Base-by-base conservation (phyloP, 2,797 vertebrate genomes). In the Cetoscarus ocellatus region DNA sequence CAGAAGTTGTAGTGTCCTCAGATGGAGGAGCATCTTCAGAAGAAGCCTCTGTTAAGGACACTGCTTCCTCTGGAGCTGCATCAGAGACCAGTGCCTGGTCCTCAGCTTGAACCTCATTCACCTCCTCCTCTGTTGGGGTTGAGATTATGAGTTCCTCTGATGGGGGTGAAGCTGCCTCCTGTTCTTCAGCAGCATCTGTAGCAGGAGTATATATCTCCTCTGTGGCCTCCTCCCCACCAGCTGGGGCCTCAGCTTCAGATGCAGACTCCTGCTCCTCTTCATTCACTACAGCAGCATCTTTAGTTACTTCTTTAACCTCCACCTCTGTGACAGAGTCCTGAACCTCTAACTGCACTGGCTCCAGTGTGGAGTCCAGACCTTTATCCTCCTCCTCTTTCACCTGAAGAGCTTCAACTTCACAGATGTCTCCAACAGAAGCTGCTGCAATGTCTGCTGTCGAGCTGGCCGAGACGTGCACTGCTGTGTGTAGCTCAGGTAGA, bases 371-470 rank as follows among this genome's bases (percentile, higher is more conserved):
- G 1, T 67, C 63, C 7, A 60, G 27, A 17, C 10, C 13, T 7
- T 62, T 73, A 12, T 47, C 67, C 7, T 73, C 65, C 1, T 13
- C 51, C 42, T 87, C 84, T 6, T 75, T 61, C n/a, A 80, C 51
- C 36, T 1, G 82, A 59, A 86, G 68, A 27, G 76, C 64, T 4
- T 65, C 35, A 35, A 81, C 66, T 50, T 82, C 43, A 43, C 58
- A 74, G 0, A 44, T 73, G 13, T 92, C 90, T 0, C 71, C 82
- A 6, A 90, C 79, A 10, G 92, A 92, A 17, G 88, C 88, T n/a
- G 89, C 89, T 0, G 91, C 89, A 1, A 93, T 91, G 61, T 92
- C 93, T 5, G 55, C 73, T n/a, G 87, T 59, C 3, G 88, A 80
- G 49, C 66, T 9, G 0, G 79, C 11, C 64, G 84, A 69, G 50